A percentile compares a stretch with the other conserved stretches of the same genome.
Conservation (phyloP, 1,140 invertebrate genomes). For the Trichomalopsis sarcophagae region DNA sequence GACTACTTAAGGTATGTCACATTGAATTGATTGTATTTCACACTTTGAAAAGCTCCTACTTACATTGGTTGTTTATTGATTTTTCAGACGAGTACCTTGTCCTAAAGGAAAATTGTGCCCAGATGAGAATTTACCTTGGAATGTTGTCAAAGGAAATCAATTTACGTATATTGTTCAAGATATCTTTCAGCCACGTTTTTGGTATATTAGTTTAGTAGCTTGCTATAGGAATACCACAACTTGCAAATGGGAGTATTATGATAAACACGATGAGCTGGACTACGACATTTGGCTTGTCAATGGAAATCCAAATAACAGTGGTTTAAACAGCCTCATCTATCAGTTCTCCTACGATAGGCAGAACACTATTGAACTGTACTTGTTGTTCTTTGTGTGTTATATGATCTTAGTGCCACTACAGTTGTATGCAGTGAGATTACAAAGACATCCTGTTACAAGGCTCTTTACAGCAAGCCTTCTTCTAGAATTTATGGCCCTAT, state of each 20-base stretch:
- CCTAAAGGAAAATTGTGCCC: slow-evolving; percentile 83
- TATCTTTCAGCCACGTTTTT: slow-evolving; percentile 92
- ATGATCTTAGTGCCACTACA: slow-evolving; percentile 91
- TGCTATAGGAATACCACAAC: slow-evolving; percentile 88
- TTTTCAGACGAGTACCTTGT: slow-evolving; percentile 87
- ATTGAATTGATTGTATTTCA: slow-evolving; percentile 8
- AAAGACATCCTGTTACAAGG: slow-evolving; percentile 93
- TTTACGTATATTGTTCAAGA: slow-evolving; percentile 96
- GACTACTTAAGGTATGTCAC: slow-evolving; percentile 84
- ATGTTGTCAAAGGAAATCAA: slow-evolving; percentile 91
- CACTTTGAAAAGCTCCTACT: background rate
- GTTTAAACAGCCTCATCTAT: slow-evolving; percentile 91
- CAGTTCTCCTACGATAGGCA: slow-evolving; percentile 98
- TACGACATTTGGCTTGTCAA: slow-evolving; percentile 98
- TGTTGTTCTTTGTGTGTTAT: slow-evolving; percentile 92
- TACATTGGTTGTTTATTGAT: background rate
- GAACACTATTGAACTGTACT: slow-evolving; percentile 93
- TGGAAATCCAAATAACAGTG: slow-evolving; percentile 91
- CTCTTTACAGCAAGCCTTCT: slow-evolving; percentile 91
- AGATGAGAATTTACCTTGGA: slow-evolving; percentile 90
- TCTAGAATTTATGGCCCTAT: slow-evolving; percentile 89
- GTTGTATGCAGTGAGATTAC: slow-evolving; percentile 89
- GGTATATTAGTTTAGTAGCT: slow-evolving; percentile 95
- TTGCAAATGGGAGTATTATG: slow-evolving; percentile 89
- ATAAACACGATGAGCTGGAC: slow-evolving; percentile 78